phyloP scores from a whole-genome alignment of 2,888 invertebrate genomes.

The Tuta absoluta region DNA sequence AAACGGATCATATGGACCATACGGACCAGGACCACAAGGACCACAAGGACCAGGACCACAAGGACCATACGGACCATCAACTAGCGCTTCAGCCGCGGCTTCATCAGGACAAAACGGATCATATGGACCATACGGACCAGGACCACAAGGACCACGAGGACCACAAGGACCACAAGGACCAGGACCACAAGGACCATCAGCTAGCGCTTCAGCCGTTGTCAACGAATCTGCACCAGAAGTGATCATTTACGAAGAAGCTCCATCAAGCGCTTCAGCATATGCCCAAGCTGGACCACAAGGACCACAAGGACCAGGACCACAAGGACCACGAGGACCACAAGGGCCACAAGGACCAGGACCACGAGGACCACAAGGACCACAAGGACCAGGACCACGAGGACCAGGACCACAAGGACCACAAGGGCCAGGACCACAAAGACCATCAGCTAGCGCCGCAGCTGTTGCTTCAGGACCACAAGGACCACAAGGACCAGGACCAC shows the following conservation, averaged over 20 bases:
- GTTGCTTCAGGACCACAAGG: slow-evolving; percentile 24
- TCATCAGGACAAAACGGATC: too few relatives aligned
- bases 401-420: slow-evolving; percentile 19
- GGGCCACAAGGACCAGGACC: slow-evolving; percentile 18
- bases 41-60: too few relatives aligned
- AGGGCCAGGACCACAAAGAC: slow-evolving; percentile 10
- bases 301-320: slow-evolving; percentile 17
- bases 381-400: slow-evolving; percentile 24
- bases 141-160: too few relatives aligned
- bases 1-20: slow-evolving; percentile 8
- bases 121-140: too few relatives aligned
- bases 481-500: slow-evolving; percentile 2
- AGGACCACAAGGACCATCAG: slow-evolving; percentile 3
- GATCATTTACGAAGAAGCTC: too few relatives aligned
- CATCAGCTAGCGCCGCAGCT: too few relatives aligned
- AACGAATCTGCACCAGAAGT: too few relatives aligned
- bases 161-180: slow-evolving; percentile 10
- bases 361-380: slow-evolving; percentile 13
- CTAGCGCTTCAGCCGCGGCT: slow-evolving; percentile 30
- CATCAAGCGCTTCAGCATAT: too few relatives aligned
- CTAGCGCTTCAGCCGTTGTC: too few relatives aligned
- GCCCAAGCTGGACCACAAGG: too few relatives aligned
- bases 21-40: not conserved
- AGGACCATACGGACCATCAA: too few relatives aligned
- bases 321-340: slow-evolving; percentile 25